A percentile compares a stretch with the other conserved stretches of the same genome.
Evolutionary conservation across 2,797 vertebrate species (phyloP).

Genomic region (Linurgus olivaceus): DNA sequence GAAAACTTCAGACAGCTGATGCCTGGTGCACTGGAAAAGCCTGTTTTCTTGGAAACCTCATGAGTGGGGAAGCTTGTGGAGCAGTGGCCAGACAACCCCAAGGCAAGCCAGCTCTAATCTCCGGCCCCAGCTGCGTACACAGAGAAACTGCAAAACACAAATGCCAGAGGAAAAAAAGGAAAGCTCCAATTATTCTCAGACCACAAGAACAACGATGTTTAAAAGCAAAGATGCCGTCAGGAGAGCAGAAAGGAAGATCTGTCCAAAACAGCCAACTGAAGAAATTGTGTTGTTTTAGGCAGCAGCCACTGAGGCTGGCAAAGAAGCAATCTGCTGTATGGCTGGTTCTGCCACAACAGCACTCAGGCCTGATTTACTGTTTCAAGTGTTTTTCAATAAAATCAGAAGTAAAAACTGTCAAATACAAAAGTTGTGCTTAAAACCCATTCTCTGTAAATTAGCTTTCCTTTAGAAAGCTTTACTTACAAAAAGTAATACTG

Average conservation of each 20-base stretch:
- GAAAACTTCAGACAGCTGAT: not conserved
- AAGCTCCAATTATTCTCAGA: constrained; percentile 18
- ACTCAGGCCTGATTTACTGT: not conserved
- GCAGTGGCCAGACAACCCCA: not conserved
- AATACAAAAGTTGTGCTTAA: not conserved
- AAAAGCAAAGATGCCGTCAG: not conserved
- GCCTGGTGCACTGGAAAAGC: not conserved
- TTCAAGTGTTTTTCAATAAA: not conserved
- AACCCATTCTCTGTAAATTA: not conserved
- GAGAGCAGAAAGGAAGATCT: not conserved
- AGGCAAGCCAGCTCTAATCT: not conserved
- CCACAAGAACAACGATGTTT: not conserved
- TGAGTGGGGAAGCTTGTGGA: not conserved
- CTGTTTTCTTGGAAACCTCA: not conserved
- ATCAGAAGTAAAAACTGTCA: not conserved
- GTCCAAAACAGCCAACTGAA: not conserved
- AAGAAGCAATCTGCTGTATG: not conserved
- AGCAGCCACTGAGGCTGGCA: not conserved
- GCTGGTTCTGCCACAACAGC: not conserved
- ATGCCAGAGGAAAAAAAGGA: not conserved
- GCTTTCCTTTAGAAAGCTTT: not conserved
- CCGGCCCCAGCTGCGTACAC: not conserved
- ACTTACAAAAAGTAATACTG: not conserved
- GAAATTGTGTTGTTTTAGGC: not conserved
- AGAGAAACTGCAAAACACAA: not conserved